phyloP scores from a whole-genome alignment of 1,140 invertebrate genomes.

The Protaetia brevitarsis region DNA sequence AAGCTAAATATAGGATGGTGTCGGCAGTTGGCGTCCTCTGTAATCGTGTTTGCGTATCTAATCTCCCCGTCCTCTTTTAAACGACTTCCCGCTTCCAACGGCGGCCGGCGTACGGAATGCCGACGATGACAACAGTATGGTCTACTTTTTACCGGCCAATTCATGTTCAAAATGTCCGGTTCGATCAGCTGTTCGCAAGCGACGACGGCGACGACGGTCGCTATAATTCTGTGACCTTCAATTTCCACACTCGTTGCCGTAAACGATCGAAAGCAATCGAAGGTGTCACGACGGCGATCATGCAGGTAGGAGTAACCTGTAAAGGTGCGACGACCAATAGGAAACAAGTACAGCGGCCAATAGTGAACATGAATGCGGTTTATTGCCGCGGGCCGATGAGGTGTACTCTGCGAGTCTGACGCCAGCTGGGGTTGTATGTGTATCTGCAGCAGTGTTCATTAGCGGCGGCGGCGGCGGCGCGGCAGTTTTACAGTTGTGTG shows the following conservation, averaged over 20 bases:
- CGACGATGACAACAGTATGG: constrained; percentile 32
- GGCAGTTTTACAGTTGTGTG: constrained; percentile 3
- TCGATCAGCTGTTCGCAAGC: constrained; percentile 41
- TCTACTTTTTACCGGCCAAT: constrained; percentile 39
- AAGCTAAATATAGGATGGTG: not conserved
- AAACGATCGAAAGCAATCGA: not conserved
- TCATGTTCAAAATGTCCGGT: constrained; percentile 39
- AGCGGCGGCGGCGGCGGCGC: too few relatives aligned
- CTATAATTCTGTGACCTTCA: constrained; percentile 26
- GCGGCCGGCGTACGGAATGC: constrained; percentile 29
- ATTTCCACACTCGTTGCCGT: not conserved
- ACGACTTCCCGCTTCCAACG: constrained; percentile 29
- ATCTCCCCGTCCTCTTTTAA: constrained; percentile 32
- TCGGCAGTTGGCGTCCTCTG: constrained; percentile 18
- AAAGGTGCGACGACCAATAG: constrained; percentile 48
- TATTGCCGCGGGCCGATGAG: constrained; percentile 41
- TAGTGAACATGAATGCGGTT: constrained; percentile 45
- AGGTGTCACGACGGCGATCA: constrained; percentile 4
- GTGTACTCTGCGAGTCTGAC: constrained; percentile 38
- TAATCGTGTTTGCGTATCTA: not conserved
- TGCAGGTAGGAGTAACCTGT: constrained; percentile 48
- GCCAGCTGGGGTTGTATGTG: constrained; percentile 40
- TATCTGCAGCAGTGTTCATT: constrained; percentile 25
- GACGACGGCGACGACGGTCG: not conserved
- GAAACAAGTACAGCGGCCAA: constrained; percentile 40